Conservation (phyloP, 1,140 invertebrate genomes). For the Camponotus pennsylvanicus region DNA sequence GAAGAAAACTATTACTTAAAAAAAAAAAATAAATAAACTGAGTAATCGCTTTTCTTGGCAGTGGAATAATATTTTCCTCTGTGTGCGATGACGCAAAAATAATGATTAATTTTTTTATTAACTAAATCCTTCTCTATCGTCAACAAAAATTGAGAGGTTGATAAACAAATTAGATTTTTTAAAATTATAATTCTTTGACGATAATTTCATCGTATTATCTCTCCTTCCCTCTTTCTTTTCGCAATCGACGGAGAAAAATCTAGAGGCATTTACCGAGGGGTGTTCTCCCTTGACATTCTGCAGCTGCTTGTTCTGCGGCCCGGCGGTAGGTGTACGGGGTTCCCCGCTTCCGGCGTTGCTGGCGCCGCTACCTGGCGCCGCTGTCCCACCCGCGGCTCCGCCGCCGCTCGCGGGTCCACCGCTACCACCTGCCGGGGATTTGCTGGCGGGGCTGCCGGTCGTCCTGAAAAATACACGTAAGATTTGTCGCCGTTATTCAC, state of each 20-base stretch:
- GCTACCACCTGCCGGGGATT: conserved; percentile 89
- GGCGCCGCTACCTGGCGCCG: conserved; percentile 79
- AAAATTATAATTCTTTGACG: too few species aligned
- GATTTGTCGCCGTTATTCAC: neutral
- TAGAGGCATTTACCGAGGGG: conserved; percentile 89
- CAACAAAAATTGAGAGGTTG: neutral
- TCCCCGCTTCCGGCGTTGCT: conserved; percentile 84
- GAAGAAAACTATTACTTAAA: too few species aligned
- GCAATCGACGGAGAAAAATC: neutral
- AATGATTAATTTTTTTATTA: too few species aligned
- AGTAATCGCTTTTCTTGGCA: too few species aligned
- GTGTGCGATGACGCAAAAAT: too few species aligned
- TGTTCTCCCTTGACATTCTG: conserved; percentile 93
- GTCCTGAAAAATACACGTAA: conserved; percentile 85
- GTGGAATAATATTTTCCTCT: too few species aligned
- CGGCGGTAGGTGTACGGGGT: conserved; percentile 89
- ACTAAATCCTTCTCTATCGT: too few species aligned
- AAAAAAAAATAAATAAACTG: too few species aligned
- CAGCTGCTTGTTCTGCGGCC: conserved; percentile 90
- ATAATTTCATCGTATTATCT: too few species aligned
- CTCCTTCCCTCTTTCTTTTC: too few species aligned
- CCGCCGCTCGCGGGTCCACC: conserved; percentile 75
- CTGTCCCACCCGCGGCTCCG: conserved; percentile 85
- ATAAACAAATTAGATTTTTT: neutral
- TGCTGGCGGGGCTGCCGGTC: conserved; percentile 90